A percentile compares a stretch with the other conserved stretches of the same genome.
Conservation (phyloP, 2,888 invertebrate species). For the Deilephila elpenor region DNA sequence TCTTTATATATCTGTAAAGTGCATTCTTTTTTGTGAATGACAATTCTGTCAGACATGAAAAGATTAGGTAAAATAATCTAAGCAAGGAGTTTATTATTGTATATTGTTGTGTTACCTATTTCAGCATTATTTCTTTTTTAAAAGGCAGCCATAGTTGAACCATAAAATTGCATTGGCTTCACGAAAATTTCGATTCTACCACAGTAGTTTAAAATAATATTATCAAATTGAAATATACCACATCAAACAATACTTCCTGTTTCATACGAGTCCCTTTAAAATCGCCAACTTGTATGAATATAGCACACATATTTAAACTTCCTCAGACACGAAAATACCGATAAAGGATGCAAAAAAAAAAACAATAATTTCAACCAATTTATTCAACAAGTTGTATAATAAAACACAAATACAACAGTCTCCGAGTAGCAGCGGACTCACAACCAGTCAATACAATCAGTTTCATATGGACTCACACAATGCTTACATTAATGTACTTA, state of each 20-base stretch:
- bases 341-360: conserved; percentile 20
- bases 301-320: neutral
- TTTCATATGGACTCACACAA: neutral
- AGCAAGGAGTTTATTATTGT: neutral
- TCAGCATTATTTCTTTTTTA: no score
- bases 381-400: conserved; percentile 65
- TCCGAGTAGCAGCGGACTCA: conserved; percentile 62
- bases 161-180: no score
- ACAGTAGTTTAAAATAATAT: no score
- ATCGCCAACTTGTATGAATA: no score
- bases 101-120: neutral
- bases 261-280: no score
- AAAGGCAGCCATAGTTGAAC: neutral
- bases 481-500: neutral
- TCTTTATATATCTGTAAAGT: conserved; percentile 11
- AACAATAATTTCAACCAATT: conserved; percentile 46
- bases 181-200: no score
- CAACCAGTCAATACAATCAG: conserved; percentile 52
- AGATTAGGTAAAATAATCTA: neutral
- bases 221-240: no score
- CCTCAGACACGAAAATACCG: neutral
- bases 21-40: conserved; percentile 4
- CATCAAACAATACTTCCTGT: no score
- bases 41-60: neutral
- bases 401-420: conserved; percentile 68